Base-by-base conservation (phyloP, 2,797 vertebrate genomes). In the Pempheris klunzingeri region DNA sequence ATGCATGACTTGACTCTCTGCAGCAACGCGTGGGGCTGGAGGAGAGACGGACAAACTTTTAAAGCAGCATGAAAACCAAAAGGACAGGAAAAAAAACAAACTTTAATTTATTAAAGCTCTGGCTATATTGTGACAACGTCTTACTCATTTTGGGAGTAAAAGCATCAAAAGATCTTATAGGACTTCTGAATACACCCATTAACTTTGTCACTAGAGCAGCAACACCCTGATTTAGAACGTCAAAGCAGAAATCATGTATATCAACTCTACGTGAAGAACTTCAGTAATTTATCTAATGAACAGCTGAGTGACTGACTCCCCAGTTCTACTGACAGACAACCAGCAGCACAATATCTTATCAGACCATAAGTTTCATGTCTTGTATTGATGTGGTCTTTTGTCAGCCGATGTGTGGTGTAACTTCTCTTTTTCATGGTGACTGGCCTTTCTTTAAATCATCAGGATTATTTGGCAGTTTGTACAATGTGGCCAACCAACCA, bases 1-100 rank as follows among this genome's bases (percentile, higher is more conserved):
- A 98, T 98, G 89, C 98, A 99, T 0, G 97, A 96, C 94, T 99
- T 99, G 85, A 99, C 98, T 94, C 97, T 97, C 81, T 99, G 98
- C 85, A 99, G 94, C 81, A 99, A 86, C 0, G 95, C 96, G 71
- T 99, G 98, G 2, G 98, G 98, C 98, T 99, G 69, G 38, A 63
- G 84, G 43, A 17, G 47, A 53, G 74, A 74, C 67, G 70, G 3
- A 74, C 13, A 55, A 3, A 44, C 18, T 30, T 14, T 39, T 47
- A 43, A 41, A 30, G 18, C 11, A 7, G 13, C 11, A 18, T 22
- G 1, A 4, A 49, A 73, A 47, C 2, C 28, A 3, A 55, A 34
- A 34, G 1, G 17, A 57, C 41, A n/a, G n/a, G n/a, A n/a, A n/a
- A n/a, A n/a, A n/a, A n/a, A n/a, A 52, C 4, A 52, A 20, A 28